phyloP scores from a whole-genome alignment of 2,888 invertebrate species.

The Cerastoderma edule region DNA sequence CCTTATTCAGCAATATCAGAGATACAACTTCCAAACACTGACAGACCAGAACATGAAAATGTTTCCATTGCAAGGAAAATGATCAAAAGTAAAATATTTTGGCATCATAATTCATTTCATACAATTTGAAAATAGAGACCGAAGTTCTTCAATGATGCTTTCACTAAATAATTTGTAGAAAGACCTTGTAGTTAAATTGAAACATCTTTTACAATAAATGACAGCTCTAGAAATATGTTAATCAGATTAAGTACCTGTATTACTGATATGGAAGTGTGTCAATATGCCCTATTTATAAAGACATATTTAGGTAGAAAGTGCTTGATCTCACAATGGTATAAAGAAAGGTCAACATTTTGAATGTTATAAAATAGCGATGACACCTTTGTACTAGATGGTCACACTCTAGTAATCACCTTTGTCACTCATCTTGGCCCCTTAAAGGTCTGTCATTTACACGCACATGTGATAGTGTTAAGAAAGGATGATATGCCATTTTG shows the following conservation, averaged over 20 bases:
- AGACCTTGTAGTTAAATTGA: too few relatives aligned
- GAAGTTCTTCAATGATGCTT: too few relatives aligned
- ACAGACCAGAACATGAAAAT: too few relatives aligned
- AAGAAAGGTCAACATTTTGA: neutral
- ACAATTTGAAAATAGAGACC: too few relatives aligned
- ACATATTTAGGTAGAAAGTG: neutral
- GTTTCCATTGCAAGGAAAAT: too few relatives aligned
- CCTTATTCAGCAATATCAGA: too few relatives aligned
- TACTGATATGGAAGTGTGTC: neutral
- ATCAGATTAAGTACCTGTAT: neutral
- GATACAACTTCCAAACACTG: too few relatives aligned
- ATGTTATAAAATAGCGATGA: neutral
- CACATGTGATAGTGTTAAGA: neutral
- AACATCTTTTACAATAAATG: neutral
- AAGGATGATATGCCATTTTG: neutral
- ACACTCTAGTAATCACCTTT: neutral
- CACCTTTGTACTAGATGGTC: neutral
- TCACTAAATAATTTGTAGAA: too few relatives aligned
- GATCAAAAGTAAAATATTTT: too few relatives aligned
- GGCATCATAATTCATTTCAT: too few relatives aligned
- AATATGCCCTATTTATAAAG: neutral
- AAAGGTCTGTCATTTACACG: neutral
- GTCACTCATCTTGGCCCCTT: neutral
- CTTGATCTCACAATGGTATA: neutral
- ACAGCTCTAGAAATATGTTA: neutral